Percentiles rank a stretch among this genome's conserved stretches.
Evolutionary conservation across 2,113 vertebrate genomes (phyloP).

Genomic region (Antechinus stuartii): DNA sequence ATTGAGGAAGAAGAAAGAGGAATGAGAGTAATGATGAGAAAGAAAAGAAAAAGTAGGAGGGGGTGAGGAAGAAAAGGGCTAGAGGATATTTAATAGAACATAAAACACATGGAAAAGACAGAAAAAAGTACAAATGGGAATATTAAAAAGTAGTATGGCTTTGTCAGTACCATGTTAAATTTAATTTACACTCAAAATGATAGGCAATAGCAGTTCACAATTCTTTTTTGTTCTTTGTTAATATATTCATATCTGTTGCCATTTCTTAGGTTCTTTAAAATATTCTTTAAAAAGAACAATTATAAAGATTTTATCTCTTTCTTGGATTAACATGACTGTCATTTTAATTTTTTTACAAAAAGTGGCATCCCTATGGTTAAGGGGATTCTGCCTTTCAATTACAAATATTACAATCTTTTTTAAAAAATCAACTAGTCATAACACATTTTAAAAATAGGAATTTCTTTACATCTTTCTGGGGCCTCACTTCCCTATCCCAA

Average conservation of each 20-base stretch:
- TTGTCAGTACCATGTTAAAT: neutral
- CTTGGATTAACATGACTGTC: neutral
- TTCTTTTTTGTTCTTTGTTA: neutral
- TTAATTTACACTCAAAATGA: neutral
- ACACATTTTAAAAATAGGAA: neutral
- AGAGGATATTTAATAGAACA: neutral
- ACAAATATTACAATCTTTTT: neutral
- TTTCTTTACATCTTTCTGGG: neutral
- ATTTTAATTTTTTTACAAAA: neutral
- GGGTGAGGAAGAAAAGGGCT: too few species aligned
- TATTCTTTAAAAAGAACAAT: neutral
- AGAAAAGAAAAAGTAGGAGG: neutral
- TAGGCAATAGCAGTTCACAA: neutral
- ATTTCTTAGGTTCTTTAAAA: neutral
- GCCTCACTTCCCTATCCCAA: neutral
- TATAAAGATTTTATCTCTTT: neutral
- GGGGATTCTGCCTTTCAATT: neutral
- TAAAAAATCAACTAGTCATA: neutral
- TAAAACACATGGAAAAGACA: neutral
- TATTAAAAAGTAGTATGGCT: neutral
- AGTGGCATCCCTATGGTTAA: neutral
- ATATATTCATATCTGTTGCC: neutral
- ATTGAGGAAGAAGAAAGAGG: neutral
- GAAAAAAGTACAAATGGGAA: neutral
- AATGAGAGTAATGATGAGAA: neutral